These are phyloP conservation scores for Zaprionus lachaisei DNA, from an alignment of 1,140 invertebrate genomes.

Conservation along the genomic window DNA sequence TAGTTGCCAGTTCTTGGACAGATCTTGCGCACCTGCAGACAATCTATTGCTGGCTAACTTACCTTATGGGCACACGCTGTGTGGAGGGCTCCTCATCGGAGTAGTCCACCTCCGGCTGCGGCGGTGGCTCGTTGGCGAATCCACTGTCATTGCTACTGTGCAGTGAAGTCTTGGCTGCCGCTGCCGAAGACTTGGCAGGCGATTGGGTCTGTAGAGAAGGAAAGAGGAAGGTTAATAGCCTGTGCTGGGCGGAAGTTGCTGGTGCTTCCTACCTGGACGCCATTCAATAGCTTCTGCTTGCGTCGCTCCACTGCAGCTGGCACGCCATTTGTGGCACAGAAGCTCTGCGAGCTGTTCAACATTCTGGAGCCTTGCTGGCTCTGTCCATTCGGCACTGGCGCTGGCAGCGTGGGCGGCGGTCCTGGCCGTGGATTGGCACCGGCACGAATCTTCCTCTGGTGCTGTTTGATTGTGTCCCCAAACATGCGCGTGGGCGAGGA, in stretches of 20 bases:
- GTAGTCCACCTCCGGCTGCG: slow-evolving; percentile 95
- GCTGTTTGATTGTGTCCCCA: slow-evolving; percentile 85
- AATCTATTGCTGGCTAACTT: slow-evolving; percentile 72
- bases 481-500: slow-evolving; percentile 87
- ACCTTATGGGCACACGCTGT: slow-evolving; percentile 89
- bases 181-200: slow-evolving; percentile 58
- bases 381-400: slow-evolving; percentile 86
- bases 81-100: slow-evolving; percentile 92
- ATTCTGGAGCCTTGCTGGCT: slow-evolving; percentile 83
- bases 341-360: slow-evolving; percentile 86
- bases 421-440: slow-evolving; percentile 84
- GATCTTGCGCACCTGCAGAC: background rate
- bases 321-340: slow-evolving; percentile 82
- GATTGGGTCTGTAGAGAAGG: slow-evolving; percentile 20
- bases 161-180: slow-evolving; percentile 90
- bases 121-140: slow-evolving; percentile 93
- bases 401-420: slow-evolving; percentile 87
- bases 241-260: background rate
- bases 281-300: slow-evolving; percentile 77
- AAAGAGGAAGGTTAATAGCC: background rate
- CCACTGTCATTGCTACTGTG: slow-evolving; percentile 96
- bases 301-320: slow-evolving; percentile 74
- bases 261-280: slow-evolving; percentile 53
- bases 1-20: background rate
- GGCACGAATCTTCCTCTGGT: slow-evolving; percentile 79